Conservation (phyloP, 2,888 invertebrate species). For the Timema cristinae region DNA sequence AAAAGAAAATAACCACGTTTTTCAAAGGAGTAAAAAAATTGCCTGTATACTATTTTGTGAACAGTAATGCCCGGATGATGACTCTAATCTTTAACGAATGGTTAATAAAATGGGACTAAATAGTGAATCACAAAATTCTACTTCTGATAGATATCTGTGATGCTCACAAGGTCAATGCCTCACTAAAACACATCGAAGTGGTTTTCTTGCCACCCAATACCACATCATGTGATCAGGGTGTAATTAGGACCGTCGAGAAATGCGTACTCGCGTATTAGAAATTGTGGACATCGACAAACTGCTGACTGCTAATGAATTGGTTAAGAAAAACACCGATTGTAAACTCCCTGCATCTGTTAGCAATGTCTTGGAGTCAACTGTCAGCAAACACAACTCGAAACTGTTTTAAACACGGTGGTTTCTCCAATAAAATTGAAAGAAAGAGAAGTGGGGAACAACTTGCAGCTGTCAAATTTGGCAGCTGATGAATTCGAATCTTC, state of each 20-base stretch:
- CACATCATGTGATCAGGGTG: conserved; percentile 1
- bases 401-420: no score
- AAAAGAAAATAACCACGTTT: neutral
- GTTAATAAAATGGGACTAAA: neutral
- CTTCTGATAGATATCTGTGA: neutral
- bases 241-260: neutral
- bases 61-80: neutral
- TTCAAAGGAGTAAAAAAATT: conserved; percentile 2
- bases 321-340: no score
- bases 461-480: no score
- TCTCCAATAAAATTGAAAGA: no score
- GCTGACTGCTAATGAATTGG: no score
- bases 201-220: neutral
- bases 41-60: neutral
- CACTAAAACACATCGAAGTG: neutral
- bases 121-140: neutral
- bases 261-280: no score
- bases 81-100: neutral
- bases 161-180: neutral
- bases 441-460: no score
- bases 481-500: no score
- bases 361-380: no score
- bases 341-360: no score
- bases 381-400: no score
- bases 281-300: no score